phyloP scores from a whole-genome alignment of 2,113 vertebrate genomes.

The Trematomus loennbergii region DNA sequence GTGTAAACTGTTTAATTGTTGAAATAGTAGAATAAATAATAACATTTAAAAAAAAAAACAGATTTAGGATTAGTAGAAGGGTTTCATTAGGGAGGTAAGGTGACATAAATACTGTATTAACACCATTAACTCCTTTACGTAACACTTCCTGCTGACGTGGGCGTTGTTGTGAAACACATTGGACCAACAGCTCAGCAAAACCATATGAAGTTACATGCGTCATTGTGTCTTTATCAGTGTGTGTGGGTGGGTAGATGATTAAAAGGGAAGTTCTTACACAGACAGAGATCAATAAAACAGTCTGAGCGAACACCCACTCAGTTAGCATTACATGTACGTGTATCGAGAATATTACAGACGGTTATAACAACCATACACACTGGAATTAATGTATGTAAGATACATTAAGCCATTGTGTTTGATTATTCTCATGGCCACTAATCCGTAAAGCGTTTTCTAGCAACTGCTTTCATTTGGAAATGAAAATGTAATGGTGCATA shows the following conservation, averaged over 20 bases:
- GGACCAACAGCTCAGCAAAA: neutral
- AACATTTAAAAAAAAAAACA: neutral
- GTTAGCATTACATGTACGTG: neutral
- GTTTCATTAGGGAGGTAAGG: neutral
- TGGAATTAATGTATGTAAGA: neutral
- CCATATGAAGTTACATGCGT: neutral
- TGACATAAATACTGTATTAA: neutral
- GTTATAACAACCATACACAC: neutral
- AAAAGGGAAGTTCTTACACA: constrained; percentile 9
- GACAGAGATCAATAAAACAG: neutral
- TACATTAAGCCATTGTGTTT: neutral
- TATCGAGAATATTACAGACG: neutral
- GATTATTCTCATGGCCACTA: neutral
- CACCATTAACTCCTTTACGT: neutral
- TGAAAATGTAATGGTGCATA: neutral
- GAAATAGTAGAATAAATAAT: too few species aligned
- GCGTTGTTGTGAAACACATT: neutral
- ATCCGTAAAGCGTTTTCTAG: neutral
- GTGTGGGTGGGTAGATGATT: constrained; percentile 34
- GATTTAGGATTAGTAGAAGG: neutral
- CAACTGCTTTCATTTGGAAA: neutral
- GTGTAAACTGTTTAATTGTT: too few species aligned
- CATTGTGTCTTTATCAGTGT: constrained; percentile 14
- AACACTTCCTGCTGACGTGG: neutral
- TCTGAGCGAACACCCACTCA: neutral